Conservation (phyloP, 2,888 invertebrate genomes). For the Hymenopus coronatus region DNA sequence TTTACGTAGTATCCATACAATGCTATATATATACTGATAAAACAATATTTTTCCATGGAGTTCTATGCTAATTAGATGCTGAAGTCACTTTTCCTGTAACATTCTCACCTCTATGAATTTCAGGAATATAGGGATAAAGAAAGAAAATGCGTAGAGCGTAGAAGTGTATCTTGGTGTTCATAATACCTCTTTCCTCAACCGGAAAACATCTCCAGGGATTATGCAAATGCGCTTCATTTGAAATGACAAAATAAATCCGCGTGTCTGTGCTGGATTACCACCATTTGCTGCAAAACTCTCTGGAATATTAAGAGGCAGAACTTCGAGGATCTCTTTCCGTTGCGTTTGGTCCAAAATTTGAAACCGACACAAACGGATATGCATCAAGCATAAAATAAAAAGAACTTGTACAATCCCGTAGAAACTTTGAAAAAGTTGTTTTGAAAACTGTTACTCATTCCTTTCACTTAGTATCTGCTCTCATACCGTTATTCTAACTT, state of each 20-base stretch:
- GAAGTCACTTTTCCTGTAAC: not conserved
- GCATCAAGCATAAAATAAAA: conserved; percentile 10
- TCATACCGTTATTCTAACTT: conserved; percentile 2
- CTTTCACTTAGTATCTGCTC: not conserved
- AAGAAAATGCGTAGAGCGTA: too few species aligned
- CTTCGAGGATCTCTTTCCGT: not conserved
- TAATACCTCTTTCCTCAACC: not conserved
- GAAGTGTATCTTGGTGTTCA: not conserved
- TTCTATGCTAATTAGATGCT: too few species aligned
- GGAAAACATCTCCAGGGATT: conserved; percentile 3
- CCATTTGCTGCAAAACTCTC: not conserved
- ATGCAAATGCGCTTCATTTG: conserved; percentile 17
- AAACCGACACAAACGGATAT: conserved; percentile 14
- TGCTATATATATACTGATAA: too few species aligned
- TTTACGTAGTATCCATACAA: too few species aligned
- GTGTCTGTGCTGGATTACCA: conserved; percentile 8
- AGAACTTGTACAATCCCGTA: not conserved
- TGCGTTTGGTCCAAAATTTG: not conserved
- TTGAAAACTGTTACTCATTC: not conserved
- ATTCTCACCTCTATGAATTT: not conserved
- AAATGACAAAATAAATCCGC: conserved; percentile 17
- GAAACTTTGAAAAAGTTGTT: conserved; percentile 3
- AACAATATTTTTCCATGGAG: too few species aligned
- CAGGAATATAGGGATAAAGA: not conserved
- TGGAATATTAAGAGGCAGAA: conserved; percentile 7